Evolutionary conservation across 2,888 invertebrate species (phyloP).

Genomic region (Nycteola revayana): DNA sequence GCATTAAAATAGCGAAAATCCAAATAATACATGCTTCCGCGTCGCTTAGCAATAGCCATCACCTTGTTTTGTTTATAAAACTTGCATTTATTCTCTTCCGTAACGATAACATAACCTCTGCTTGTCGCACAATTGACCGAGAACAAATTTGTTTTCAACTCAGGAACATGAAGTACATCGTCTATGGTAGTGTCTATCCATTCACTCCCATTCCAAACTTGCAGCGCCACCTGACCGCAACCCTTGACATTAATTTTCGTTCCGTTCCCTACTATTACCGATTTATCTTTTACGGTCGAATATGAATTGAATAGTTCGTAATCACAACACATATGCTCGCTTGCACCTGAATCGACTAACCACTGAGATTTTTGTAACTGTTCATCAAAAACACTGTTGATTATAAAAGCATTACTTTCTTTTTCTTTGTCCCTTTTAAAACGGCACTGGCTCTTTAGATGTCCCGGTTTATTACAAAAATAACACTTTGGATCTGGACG

Average conservation of each 20-base stretch:
- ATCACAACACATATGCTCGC: slow-evolving; percentile 20
- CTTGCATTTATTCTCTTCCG: slow-evolving; percentile 17
- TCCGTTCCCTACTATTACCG: slow-evolving; percentile 24
- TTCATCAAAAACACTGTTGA: not conserved
- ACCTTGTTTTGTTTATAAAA: slow-evolving; percentile 18
- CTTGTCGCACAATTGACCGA: slow-evolving; percentile 21
- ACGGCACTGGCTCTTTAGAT: slow-evolving; percentile 14
- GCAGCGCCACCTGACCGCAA: slow-evolving; percentile 21
- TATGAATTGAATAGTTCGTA: slow-evolving; percentile 14
- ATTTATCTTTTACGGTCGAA: slow-evolving; percentile 5
- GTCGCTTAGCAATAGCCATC: slow-evolving; percentile 22
- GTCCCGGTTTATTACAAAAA: slow-evolving; percentile 17
- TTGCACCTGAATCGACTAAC: slow-evolving; percentile 28
- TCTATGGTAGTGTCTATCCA: slow-evolving; percentile 29
- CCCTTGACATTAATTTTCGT: slow-evolving; percentile 14
- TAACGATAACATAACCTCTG: slow-evolving; percentile 24
- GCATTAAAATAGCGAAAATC: slow-evolving; percentile 15
- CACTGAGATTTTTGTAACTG: slow-evolving; percentile 16
- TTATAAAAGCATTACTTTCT: slow-evolving; percentile 24
- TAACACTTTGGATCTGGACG: slow-evolving; percentile 8
- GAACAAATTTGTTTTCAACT: slow-evolving; percentile 23
- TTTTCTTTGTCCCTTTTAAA: slow-evolving; percentile 8
- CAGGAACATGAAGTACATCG: slow-evolving; percentile 28
- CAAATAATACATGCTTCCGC: slow-evolving; percentile 20
- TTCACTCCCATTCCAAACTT: slow-evolving; percentile 20